Conservation (phyloP, 2,113 vertebrate genomes). For the Gadus chalcogrammus region DNA sequence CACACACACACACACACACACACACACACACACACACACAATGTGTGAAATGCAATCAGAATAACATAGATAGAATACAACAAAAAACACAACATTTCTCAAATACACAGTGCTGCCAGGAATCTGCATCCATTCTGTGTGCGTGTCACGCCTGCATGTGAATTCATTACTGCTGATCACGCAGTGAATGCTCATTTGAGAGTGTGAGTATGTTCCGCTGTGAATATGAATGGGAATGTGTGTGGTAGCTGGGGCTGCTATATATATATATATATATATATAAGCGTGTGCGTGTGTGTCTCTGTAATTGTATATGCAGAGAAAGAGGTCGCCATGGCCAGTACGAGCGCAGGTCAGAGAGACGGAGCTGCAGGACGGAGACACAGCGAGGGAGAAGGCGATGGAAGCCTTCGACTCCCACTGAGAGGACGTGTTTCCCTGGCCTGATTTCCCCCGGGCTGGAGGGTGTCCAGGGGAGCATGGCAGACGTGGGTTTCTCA, state of each 20-base stretch:
- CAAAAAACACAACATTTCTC: neutral
- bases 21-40: conserved; percentile 11
- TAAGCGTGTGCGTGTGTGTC: neutral
- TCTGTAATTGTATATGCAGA: conserved; percentile 11
- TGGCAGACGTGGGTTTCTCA: conserved; percentile 37
- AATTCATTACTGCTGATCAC: neutral
- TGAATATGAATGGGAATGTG: conserved; percentile 3
- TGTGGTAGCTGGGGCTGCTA: neutral
- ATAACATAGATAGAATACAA: neutral
- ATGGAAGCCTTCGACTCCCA: no score
- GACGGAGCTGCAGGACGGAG: neutral
- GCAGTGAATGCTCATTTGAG: conserved; percentile 25
- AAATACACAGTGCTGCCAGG: conserved; percentile 21
- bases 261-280: neutral
- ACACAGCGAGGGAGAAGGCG: no score
- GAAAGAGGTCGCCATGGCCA: neutral
- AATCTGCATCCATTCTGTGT: conserved; percentile 19
- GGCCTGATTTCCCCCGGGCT: conserved; percentile 56
- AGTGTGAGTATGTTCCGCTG: conserved; percentile 16
- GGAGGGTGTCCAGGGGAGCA: conserved; percentile 39
- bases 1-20: conserved; percentile 20
- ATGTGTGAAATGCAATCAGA: no score
- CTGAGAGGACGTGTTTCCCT: no score
- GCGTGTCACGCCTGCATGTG: conserved; percentile 15
- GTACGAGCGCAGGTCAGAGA: no score